Evolutionary conservation across 1,140 invertebrate genomes (phyloP), one percentile per base, ranked within the genome.

Genomic region (Himalopsyche phryganea): DNA sequence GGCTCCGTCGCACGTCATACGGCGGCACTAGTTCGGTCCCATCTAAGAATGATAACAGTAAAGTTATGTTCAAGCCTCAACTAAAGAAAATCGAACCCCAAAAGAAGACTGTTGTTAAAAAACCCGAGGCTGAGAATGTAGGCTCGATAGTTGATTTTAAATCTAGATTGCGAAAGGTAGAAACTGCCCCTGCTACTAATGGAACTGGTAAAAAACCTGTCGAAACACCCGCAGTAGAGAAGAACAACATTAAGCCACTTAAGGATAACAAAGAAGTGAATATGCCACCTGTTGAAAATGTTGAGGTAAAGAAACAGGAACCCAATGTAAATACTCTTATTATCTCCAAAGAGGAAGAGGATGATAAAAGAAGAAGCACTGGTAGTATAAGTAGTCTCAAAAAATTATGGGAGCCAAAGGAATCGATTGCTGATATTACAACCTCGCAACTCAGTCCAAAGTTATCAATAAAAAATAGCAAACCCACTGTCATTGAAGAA

Each of bases 371-470:
- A n/a, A 85, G 89, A 46, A 94, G 91, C 70, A 94, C 91, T 28
- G 92, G 92, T 47, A 94, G 91, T 74, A 95, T 96, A 68, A 93
- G 86, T 70, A 95, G 89, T 70, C 79, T 96, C 61, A 95, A 94
- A 69, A 93, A 92, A 73, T 74, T 96, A 18, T 96, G 93, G 93
- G 93, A 94, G 75, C 85, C 85, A 36, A 87, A 83, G 68, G 85
- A 86, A 67, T 73, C 74, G 1, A 67, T 71, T 23, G 59, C 38
- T 6, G 71, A 74, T 42, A 70, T 75, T 55, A 67, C 60, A 6
- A 20, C 61, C 6, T 58, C 61, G 11, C 81, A 85, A 32, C 69
- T 83, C 1, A 87, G 85, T 70, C 87, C 86, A 0, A 86, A 86
- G 65, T 67, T 85, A 42, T 74, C 77, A 17, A 67, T 79, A 1